Evolutionary conservation across 2,888 invertebrate species (phyloP).

Genomic region (Boloria selene): DNA sequence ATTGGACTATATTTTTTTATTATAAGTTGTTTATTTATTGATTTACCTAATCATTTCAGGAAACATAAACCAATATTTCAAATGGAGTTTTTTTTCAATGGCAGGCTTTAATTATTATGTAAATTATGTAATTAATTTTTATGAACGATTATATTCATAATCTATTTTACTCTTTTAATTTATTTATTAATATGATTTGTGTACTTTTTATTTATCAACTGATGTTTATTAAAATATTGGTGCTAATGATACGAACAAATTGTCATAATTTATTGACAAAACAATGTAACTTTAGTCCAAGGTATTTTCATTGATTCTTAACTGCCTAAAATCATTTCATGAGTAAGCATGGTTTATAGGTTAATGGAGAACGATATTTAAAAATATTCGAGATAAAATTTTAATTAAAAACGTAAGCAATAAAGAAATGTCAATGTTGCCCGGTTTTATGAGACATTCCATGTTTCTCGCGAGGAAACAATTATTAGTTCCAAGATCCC

Average conservation of each 20-base stretch:
- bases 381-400: slow-evolving; percentile 43
- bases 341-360: slow-evolving; percentile 44
- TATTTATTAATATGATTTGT: neutral
- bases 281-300: slow-evolving; percentile 13
- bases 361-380: slow-evolving; percentile 44
- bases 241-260: neutral
- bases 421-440: slow-evolving; percentile 4
- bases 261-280: no score
- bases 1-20: no score
- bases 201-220: slow-evolving; percentile 8
- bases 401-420: slow-evolving; percentile 14
- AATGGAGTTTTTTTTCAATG: no score
- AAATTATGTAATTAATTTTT: no score
- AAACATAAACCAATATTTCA: no score
- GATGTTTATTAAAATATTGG: slow-evolving; percentile 8
- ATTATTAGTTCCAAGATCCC: neutral
- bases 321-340: slow-evolving; percentile 58
- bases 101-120: no score
- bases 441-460: slow-evolving; percentile 27
- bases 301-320: slow-evolving; percentile 43
- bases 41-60: no score
- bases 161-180: neutral
- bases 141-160: neutral
- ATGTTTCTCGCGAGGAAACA: slow-evolving; percentile 13
- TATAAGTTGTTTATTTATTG: no score